A percentile compares a stretch with the other conserved stretches of the same genome.
These are phyloP conservation scores for Monodelphis domestica DNA, from an alignment of 2,797 vertebrate species.

Conservation along the genomic window DNA sequence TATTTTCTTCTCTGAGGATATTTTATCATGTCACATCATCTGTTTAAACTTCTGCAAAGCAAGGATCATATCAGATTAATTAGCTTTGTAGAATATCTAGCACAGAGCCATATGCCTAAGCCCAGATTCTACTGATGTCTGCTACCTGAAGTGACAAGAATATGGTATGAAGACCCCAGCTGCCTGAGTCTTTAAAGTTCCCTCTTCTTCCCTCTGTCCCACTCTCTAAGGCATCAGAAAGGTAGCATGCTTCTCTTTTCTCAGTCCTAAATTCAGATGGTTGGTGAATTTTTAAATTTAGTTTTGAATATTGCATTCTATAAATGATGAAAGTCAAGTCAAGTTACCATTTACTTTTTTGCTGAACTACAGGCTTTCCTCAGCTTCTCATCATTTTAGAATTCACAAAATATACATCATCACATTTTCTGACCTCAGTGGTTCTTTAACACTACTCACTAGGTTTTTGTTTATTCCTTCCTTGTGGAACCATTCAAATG, in stretches of 20 bases:
- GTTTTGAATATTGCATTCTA: not conserved
- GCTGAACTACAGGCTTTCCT: not conserved
- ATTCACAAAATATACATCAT: not conserved
- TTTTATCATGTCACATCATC: not conserved
- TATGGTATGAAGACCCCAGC: not conserved
- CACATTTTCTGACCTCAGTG: not conserved
- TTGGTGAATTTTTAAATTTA: not conserved
- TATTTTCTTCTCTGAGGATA: not conserved
- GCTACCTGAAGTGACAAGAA: not conserved
- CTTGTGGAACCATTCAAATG: no score
- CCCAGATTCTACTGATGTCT: no score
- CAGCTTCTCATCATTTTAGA: not conserved
- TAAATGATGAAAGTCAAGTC: not conserved
- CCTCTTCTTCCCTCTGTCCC: not conserved
- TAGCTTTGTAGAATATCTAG: not conserved
- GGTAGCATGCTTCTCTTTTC: not conserved
- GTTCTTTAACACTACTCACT: not conserved
- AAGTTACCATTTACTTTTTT: no score
- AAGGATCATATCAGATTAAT: not conserved
- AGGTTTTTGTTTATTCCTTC: no score
- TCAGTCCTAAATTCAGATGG: not conserved
- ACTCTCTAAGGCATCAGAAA: not conserved
- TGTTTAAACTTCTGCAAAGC: slow-evolving; percentile 11
- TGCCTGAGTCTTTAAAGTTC: not conserved
- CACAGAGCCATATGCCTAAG: not conserved